Base-by-base conservation (phyloP, 2,113 vertebrate species). In the Syrrhaptes paradoxus region DNA sequence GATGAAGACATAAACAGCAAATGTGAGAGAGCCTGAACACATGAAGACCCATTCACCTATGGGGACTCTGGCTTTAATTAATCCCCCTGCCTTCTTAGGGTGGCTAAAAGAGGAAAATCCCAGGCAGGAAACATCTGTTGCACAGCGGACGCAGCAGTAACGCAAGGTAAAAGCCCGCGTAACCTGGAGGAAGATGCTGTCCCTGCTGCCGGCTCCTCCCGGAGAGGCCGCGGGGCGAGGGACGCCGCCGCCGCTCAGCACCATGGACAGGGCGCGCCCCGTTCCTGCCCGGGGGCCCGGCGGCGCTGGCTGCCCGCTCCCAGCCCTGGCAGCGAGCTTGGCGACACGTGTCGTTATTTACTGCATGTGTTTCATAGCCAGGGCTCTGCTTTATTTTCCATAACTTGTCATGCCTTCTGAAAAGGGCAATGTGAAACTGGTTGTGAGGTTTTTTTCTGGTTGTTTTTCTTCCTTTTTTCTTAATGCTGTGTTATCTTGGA, bases 231-330 rank as follows among this genome's bases (percentile, higher is more conserved):
- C 4, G 45, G 21, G 1, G 34, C 7, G 10, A 8, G 13, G 38
- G 34, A 68, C 11, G 18, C 14, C 1, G 54, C 52, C 48, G 19
- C 26, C 36, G 13, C 67, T 97, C 97, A 98, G 97, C 49, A 98
- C 97, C 97, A 66, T 43, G 98, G 97, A 98, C 86, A 89, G 94
- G 68, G 81, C 51, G 21, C 72, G 6, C 28, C 16, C 36, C 36
- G 36, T 7, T 9, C 36, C 36, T 36, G 36, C 36, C 8, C 36
- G 36, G 36, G 36, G 36, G 36, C 36, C 36, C 36, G 36, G 36
- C 36, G 36, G 36, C 36, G 45, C 38, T 43, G 22, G 54, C 29
- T 9, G 11, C 21, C 25, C 4, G 8, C 41, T 41, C 34, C 26
- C 43, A 34, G 46, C 22, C 18, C 20, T 24, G 29, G 46, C 43